Evolutionary conservation across 2,113 vertebrate species (phyloP), one percentile per base, ranked within the genome.

Genomic region (Python bivittatus): DNA sequence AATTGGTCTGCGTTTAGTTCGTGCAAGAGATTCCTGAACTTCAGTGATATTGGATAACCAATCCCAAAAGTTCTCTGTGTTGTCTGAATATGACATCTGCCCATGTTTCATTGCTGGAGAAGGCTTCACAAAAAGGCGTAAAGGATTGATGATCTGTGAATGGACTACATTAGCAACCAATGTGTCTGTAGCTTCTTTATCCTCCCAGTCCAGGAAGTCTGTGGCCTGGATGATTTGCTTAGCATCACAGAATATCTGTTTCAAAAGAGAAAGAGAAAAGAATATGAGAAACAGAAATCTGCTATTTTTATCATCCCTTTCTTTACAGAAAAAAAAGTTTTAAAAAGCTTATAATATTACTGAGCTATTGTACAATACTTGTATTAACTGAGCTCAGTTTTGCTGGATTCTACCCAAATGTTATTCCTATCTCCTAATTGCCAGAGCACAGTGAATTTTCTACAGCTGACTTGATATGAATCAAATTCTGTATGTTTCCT

Each of bases 21-120:
- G 98, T 98, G 98, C 97, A 61, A 99, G 97, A 61, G 98, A 97
- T 94, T 98, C 98, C 96, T 98, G 98, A 95, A 97, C 97, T 96
- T 99, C 99, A 86, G 99, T 99, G 97, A 99, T 98, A 97, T 99
- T 99, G 97, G 99, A 98, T 98, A 99, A 97, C 99, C 99, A 99
- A 97, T 99, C 98, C 99, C 99, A 99, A 94, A 99, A 99, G 98
- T 98, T 98, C 96, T 99, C 98, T 95, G 97, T 97, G 97, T 97
- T 99, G 97, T 99, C 98, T 0, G 99, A 97, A 96, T 98, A 98
- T n/a, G 98, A 97, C 96, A 98, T 95, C 93, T 99, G 98, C 96
- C 98, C 98, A 0, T 98, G 98, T 96, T 98, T 98, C 89, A 98
- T 97, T 91, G 97, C 98, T 0, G 98, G 98, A 91, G 98, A 98